These are phyloP conservation scores for Bimastos eiseni DNA, from an alignment of 2,888 invertebrate genomes.

Conservation along the genomic window DNA sequence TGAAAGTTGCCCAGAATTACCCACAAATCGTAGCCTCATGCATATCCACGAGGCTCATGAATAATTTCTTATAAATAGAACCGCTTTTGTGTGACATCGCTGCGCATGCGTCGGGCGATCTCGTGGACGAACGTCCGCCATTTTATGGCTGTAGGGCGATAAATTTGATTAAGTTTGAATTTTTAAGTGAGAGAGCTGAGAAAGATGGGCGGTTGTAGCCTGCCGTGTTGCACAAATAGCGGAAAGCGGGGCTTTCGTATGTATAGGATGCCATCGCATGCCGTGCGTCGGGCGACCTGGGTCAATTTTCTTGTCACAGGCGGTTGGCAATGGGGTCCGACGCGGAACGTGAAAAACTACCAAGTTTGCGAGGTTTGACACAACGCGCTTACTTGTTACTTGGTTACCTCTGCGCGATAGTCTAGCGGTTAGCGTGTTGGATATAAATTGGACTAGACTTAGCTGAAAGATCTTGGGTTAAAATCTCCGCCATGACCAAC, in stretches of 20 bases:
- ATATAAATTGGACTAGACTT: too few relatives aligned
- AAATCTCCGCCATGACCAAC: too few relatives aligned
- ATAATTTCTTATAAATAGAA: constrained; percentile 3
- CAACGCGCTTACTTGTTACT: background rate
- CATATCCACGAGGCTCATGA: background rate
- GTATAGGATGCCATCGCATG: background rate
- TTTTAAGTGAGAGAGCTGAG: background rate
- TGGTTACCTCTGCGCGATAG: background rate
- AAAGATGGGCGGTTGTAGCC: background rate
- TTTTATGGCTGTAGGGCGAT: background rate
- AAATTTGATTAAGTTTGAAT: background rate
- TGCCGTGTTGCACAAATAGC: background rate
- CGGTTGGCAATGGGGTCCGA: background rate
- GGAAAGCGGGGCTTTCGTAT: background rate
- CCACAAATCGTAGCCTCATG: background rate
- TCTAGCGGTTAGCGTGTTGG: background rate
- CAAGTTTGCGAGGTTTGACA: background rate
- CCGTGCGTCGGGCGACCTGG: background rate
- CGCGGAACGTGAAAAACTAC: background rate
- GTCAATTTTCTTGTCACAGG: background rate
- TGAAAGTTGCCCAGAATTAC: background rate
- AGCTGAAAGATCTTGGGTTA: background rate
- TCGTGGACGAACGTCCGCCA: background rate
- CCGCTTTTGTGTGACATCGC: background rate
- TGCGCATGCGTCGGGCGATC: constrained; percentile 6